Base-by-base conservation (phyloP, 2,888 invertebrate genomes). In the Chrysina gloriosa region DNA sequence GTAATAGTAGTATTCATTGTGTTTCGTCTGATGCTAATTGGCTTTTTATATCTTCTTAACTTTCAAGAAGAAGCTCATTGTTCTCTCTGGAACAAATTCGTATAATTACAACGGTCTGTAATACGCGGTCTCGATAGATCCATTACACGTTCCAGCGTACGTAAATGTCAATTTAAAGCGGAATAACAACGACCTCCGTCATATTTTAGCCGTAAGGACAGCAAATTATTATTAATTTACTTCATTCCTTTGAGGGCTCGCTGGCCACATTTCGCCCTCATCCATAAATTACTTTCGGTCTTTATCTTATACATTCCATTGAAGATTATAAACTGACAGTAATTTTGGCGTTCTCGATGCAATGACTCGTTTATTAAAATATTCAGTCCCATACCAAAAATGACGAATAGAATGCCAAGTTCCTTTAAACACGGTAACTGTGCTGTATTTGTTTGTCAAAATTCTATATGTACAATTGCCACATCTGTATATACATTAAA, bases 221-320 rank as follows among this genome's bases (percentile, higher is more conserved):
- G 21, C 54, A 54, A 54, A 54, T 54, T 54, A 54, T 54, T 54
- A 54, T 34, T 21, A 54, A 54, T 52, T 54, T 54, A 34, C 54
- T 31, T 54, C 31, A 34, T 54, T 54, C 54, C 54, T 54, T 54
- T 54, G 54, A 54, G 54, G 19, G 31, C 19, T 16, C 31, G n/a
- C 14, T 21, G 52, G 31, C 7, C 31, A 29, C 34, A 54, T 54
- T 34, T 21, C 9, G 21, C 34, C 19, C 34, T 16, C n/a, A 34
- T 34, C 54, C 36, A 36, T 31, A 31, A 54, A 21, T 19, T 54
- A 36, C 21, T 31, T 34, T 19, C 9, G 16, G 21, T 21, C 34
- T 54, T 31, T 31, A 21, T 21, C 27, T 21, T 11, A 21, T 19
- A 34, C 21, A 21, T 19, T 34, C 19, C n/a, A 34, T 31, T 21